These are phyloP conservation scores for Habrosyne pyritoides DNA, from an alignment of 2,888 invertebrate species.

Conservation along the genomic window DNA sequence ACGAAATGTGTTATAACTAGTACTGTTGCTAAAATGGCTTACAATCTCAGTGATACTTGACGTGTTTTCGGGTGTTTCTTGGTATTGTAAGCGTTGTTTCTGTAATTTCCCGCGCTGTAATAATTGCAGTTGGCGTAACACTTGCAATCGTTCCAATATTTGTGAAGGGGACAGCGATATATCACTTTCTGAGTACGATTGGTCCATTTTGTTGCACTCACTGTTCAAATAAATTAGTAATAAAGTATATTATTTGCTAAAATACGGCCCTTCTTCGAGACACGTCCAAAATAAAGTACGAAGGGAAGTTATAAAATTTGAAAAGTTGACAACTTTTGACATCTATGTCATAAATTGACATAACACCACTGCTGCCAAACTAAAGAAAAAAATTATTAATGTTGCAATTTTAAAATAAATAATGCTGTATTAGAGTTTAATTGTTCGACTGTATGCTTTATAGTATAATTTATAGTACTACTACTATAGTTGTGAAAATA, in stretches of 20 bases:
- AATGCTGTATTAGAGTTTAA: too few relatives aligned
- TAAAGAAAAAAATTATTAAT: too few relatives aligned
- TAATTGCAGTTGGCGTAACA: slow-evolving; percentile 68
- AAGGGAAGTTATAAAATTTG: background rate
- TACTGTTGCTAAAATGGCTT: slow-evolving; percentile 72
- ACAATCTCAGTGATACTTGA: slow-evolving; percentile 70
- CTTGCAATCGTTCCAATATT: slow-evolving; percentile 70
- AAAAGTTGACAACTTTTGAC: background rate
- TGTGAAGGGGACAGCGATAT: slow-evolving; percentile 71
- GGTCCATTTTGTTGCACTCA: slow-evolving; percentile 53
- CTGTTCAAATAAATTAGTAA: background rate
- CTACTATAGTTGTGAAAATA: too few relatives aligned
- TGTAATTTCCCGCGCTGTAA: slow-evolving; percentile 75
- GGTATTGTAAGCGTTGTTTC: slow-evolving; percentile 66
- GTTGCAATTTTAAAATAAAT: too few relatives aligned
- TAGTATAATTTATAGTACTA: too few relatives aligned
- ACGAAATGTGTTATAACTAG: slow-evolving; percentile 73
- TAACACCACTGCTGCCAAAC: background rate
- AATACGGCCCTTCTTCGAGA: too few relatives aligned
- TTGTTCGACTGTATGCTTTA: too few relatives aligned
- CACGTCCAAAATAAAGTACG: background rate
- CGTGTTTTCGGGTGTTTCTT: slow-evolving; percentile 61
- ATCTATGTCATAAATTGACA: background rate
- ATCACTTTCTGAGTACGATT: slow-evolving; percentile 69
- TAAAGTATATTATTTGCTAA: too few relatives aligned